A percentile compares a stretch with the other conserved stretches of the same genome.
phyloP scores from a whole-genome alignment of 2,113 vertebrate species.

The Anseranas semipalmata region DNA sequence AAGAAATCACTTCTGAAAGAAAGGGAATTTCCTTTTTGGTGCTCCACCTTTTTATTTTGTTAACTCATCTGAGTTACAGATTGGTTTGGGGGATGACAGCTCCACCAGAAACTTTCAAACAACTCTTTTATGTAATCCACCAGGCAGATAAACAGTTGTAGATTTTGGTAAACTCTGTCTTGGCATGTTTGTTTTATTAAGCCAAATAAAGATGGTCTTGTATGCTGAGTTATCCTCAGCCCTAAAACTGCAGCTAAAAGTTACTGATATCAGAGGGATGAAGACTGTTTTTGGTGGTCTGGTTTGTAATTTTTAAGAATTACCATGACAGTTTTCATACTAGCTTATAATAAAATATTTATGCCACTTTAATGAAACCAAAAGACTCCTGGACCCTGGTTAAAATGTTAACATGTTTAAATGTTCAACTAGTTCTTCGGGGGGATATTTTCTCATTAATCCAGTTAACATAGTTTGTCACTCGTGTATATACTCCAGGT shows the following conservation, averaged over 20 bases:
- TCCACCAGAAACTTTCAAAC: neutral
- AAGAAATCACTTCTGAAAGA: neutral
- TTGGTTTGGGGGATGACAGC: neutral
- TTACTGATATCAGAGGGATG: neutral
- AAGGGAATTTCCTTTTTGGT: neutral
- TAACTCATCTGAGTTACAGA: neutral
- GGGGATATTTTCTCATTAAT: conserved; percentile 82
- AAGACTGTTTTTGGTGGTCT: neutral
- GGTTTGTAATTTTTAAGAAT: neutral
- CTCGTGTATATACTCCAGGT: conserved; percentile 91
- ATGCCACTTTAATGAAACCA: neutral
- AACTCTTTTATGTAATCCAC: neutral
- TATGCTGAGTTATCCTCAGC: neutral
- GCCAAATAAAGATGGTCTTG: neutral
- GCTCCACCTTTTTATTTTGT: neutral
- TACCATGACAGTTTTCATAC: neutral
- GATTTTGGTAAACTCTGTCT: neutral
- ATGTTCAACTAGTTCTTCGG: neutral
- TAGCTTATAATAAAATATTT: neutral
- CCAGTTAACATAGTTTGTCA: conserved; percentile 89
- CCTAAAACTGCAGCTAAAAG: neutral
- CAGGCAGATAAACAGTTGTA: neutral
- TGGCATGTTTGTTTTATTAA: neutral
- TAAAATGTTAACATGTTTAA: neutral
- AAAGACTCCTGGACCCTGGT: neutral